Evolutionary conservation across 2,113 vertebrate species (phyloP), one percentile per base, ranked within the genome.

Genomic region (Cavia porcellus): DNA sequence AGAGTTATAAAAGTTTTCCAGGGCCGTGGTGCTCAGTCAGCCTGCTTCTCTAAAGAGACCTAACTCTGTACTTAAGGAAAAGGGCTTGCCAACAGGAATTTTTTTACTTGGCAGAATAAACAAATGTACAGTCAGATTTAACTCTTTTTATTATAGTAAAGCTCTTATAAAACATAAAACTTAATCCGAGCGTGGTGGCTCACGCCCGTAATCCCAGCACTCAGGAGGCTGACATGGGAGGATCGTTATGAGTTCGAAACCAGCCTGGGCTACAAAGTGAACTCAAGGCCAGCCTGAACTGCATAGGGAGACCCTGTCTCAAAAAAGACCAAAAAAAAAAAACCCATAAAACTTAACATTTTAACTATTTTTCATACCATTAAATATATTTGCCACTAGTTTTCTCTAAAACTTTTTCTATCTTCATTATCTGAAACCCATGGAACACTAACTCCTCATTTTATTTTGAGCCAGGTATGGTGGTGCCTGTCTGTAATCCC

Each of bases 141-240:
- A 19, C 55, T 96, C 59, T 75, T 45, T 80, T 83, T 93, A 42
- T n/a, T 94, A 30, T 83, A 32, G n/a, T 86, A 47, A 79, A 93
- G 89, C 59, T 55, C 52, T 35, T 2, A 47, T 2, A 10, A 28
- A 55, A 82, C 12, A 30, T 38, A 70, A 62, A 86, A 55, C 59
- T 61, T 83, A 74, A 13, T 38, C 38, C 38, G 38, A 38, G 38
- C 38, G 38, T 38, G 38, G 38, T 38, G 38, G 38, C 38, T 38
- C 38, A 38, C 38, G 38, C 38, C 38, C 38, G 38, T 38, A 38
- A 38, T 38, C 38, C 38, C 38, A 38, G 38, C 38, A 38, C 38
- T 38, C 38, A 38, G 38, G 38, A 38, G 38, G 38, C 38, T 38
- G 38, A 38, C 38, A 38, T 38, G 38, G 38, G 38, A 38, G 38